These are phyloP conservation scores for Eupeodes latifasciatus DNA, from an alignment of 2,888 invertebrate genomes.

Conservation along the genomic window DNA sequence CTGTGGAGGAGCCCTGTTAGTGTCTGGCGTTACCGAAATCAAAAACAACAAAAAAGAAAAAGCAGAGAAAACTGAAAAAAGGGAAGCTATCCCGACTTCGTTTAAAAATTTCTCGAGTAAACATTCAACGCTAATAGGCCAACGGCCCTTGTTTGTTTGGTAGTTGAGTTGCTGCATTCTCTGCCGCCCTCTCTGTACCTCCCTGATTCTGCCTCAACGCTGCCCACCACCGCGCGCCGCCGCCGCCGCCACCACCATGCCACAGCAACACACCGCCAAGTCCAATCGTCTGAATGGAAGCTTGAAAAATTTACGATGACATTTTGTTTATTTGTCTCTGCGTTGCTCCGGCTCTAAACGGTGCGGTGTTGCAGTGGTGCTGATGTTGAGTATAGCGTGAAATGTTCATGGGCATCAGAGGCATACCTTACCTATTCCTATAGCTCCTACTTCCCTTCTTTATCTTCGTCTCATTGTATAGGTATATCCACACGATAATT, in stretches of 20 bases:
- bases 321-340: slow-evolving; percentile 71
- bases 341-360: slow-evolving; percentile 40
- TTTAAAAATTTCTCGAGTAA: slow-evolving; percentile 65
- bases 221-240: no score
- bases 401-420: slow-evolving; percentile 6
- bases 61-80: slow-evolving; percentile 10
- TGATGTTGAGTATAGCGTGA: slow-evolving; percentile 33
- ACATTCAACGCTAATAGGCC: slow-evolving; percentile 71
- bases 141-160: slow-evolving; percentile 64
- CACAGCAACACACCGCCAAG: neutral
- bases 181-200: neutral
- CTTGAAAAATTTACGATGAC: slow-evolving; percentile 72
- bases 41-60: slow-evolving; percentile 7
- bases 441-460: no score
- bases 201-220: no score
- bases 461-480: neutral
- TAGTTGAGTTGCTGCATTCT: slow-evolving; percentile 33
- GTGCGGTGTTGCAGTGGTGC: slow-evolving; percentile 13
- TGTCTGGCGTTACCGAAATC: slow-evolving; percentile 56
- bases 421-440: neutral
- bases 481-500: neutral
- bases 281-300: slow-evolving; percentile 50
- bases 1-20: slow-evolving; percentile 4
- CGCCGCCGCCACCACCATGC: slow-evolving; percentile 3
- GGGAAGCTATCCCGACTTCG: slow-evolving; percentile 44